These are phyloP conservation scores for Trididemnum miniatum DNA, from an alignment of 23 tunicate species.

Conservation along the genomic window DNA sequence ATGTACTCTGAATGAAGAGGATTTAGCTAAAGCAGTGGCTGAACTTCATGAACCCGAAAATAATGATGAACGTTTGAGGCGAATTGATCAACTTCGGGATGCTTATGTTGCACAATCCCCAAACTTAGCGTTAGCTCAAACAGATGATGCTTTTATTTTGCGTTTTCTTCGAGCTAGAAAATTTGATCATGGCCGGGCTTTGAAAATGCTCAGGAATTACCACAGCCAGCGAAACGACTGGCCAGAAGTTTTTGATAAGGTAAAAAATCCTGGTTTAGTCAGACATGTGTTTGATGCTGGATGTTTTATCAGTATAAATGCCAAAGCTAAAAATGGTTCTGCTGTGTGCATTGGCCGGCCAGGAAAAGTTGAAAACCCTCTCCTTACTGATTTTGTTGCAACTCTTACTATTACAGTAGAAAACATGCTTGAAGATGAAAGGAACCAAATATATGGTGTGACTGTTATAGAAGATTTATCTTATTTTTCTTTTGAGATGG, in stretches of 20 bases:
- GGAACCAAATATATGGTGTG: constrained; percentile 70
- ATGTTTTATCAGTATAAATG: constrained; percentile 27
- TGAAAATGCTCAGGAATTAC: constrained; percentile 57
- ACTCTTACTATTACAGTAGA: constrained; percentile 30
- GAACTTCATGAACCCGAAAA: constrained; percentile 77
- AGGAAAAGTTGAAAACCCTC: constrained; percentile 52
- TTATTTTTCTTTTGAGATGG: constrained; percentile 37
- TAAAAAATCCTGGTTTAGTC: constrained; percentile 52
- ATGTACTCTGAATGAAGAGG: constrained; percentile 37
- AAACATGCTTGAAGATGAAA: constrained; percentile 62
- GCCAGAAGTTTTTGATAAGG: constrained; percentile 69
- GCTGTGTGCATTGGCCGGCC: constrained; percentile 55
- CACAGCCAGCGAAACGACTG: constrained; percentile 31
- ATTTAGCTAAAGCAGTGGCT: constrained; percentile 49
- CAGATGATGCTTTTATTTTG: constrained; percentile 54
- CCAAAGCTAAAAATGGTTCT: constrained; percentile 67
- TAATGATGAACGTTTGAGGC: constrained; percentile 45
- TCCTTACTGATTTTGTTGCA: constrained; percentile 46
- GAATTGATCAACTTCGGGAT: constrained; percentile 49
- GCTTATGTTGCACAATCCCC: constrained; percentile 1
- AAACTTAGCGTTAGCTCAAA: constrained; percentile 1
- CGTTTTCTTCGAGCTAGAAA: constrained; percentile 76
- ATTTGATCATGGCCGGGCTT: constrained; percentile 66
- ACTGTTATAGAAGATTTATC: constrained; percentile 71
- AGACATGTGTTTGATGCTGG: constrained; percentile 41